Evolutionary conservation across 1,140 invertebrate species (phyloP), one percentile per base, ranked within the genome.

Genomic region (Halictus rubicundus): DNA sequence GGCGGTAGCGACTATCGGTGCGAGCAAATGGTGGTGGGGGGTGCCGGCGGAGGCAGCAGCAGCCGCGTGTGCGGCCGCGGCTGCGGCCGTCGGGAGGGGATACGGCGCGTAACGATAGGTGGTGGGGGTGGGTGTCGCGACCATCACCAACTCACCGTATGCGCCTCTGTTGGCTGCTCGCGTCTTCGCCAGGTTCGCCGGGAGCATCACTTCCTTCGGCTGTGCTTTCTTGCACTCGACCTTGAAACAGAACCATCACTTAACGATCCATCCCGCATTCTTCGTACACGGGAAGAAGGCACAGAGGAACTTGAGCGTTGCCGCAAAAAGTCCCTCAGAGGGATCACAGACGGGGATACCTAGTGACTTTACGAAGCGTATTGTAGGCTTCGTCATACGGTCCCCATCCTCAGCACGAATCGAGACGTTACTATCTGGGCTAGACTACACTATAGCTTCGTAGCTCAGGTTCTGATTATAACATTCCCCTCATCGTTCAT

Each of bases 221-320:
- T 99, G 98, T 91, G 98, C 98, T 94, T 99, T 99, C 96, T 99
- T 99, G 95, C 98, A 99, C 95, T 99, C 98, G 94, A 99, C 98
- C 98, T 99, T 95, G 39, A 94, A 95, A 86, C 75, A 73, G 42
- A 60, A 84, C 27, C n/a, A 74, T 42, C 60, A 23, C 54, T 21
- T 72, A 25, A 69, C 23, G 70, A 4, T 32, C 32, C 32, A 32
- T 32, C 2, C 32, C 5, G 3, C 32, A 32, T 1, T 5, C 32
- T 32, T 32, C 5, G 32, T 32, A 4, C 32, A 32, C 32, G 32
- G 32, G 32, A 32, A 32, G 32, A 32, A 32, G 32, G 32, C 32
- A 3, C n/a, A n/a, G n/a, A n/a, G n/a, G n/a, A n/a, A n/a, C n/a
- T n/a, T n/a, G n/a, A n/a, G n/a, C n/a, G n/a, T n/a, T n/a, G n/a